These are phyloP conservation scores for Spilogale gracilis DNA, from an alignment of 2,113 vertebrate genomes.

Conservation along the genomic window DNA sequence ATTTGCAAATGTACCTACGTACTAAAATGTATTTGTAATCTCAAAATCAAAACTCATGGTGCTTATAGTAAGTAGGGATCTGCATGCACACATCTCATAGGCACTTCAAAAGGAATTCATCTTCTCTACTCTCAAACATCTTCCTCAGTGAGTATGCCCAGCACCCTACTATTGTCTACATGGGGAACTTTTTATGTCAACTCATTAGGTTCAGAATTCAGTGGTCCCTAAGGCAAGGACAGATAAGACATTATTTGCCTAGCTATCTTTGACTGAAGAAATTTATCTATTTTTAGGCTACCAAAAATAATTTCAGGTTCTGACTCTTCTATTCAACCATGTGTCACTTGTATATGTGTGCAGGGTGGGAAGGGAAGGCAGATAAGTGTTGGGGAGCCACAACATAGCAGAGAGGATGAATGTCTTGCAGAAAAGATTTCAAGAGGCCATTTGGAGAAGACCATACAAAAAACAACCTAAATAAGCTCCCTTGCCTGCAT, in stretches of 20 bases:
- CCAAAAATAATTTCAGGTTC: not conserved
- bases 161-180: not conserved
- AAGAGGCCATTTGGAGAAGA: constrained; percentile 35
- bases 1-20: not conserved
- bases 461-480: not conserved
- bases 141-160: not conserved
- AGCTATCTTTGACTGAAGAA: not conserved
- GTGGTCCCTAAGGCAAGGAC: not conserved
- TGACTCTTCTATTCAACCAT: not conserved
- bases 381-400: not conserved
- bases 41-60: constrained; percentile 16
- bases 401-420: not conserved
- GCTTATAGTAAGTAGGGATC: not conserved
- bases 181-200: not conserved
- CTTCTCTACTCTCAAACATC: not conserved
- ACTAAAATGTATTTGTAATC: not conserved
- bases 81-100: not conserved
- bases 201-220: not conserved
- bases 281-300: not conserved
- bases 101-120: not conserved
- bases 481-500: not conserved
- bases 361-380: not conserved
- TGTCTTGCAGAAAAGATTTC: constrained; percentile 6
- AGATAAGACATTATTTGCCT: not conserved
- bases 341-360: not conserved